Evolutionary conservation across 2,888 invertebrate species (phyloP).

Genomic region (Sceliomorpha sp.): DNA sequence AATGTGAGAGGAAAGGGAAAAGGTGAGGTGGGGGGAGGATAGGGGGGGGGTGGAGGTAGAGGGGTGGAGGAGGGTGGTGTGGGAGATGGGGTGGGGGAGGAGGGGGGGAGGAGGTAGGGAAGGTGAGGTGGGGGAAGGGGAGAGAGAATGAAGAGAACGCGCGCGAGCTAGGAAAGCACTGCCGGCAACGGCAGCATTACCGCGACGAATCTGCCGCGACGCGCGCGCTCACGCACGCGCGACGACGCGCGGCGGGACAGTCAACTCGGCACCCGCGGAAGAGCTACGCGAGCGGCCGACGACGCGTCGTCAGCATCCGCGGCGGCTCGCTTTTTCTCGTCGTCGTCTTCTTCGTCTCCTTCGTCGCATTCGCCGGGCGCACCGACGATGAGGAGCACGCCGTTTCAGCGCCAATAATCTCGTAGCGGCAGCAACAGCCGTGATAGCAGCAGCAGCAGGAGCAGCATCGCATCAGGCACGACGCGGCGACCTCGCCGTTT

Average conservation of each 20-base stretch:
- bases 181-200: conserved; percentile 3
- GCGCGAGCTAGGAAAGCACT: background rate
- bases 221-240: conserved; percentile 6
- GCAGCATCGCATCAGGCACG: background rate
- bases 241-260: background rate
- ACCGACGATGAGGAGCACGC: background rate
- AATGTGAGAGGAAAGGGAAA: too few relatives aligned
- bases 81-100: too few relatives aligned
- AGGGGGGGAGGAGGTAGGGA: too few relatives aligned
- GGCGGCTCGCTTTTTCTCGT: background rate
- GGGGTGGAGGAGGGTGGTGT: too few relatives aligned
- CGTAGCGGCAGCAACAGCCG: background rate
- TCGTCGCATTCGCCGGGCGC: background rate
- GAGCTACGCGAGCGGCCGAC: background rate
- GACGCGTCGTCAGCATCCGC: conserved; percentile 2
- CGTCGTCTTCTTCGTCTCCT: too few relatives aligned
- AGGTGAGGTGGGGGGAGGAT: too few relatives aligned
- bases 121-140: too few relatives aligned
- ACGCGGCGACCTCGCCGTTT: conserved; percentile 5
- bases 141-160: too few relatives aligned
- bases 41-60: too few relatives aligned
- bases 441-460: background rate
- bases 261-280: too few relatives aligned
- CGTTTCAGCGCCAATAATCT: too few relatives aligned
- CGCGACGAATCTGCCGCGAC: background rate